A percentile compares a stretch with the other conserved stretches of the same genome.
These are phyloP conservation scores for Rhea pennata DNA, from an alignment of 2,113 vertebrate species.

Conservation along the genomic window DNA sequence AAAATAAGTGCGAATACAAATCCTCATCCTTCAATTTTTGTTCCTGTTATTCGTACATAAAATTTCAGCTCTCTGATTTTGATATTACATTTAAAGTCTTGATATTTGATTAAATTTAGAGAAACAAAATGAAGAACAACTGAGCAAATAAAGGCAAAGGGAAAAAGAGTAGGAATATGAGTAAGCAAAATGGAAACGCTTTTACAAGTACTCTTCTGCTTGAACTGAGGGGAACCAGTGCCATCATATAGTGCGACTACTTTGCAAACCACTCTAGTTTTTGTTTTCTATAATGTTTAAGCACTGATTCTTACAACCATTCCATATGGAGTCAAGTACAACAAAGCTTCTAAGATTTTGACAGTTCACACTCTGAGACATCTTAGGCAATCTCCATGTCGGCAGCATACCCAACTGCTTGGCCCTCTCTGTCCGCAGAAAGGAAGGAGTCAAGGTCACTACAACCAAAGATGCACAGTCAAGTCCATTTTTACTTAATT, in stretches of 20 bases:
- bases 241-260: not conserved
- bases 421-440: not conserved
- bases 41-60: not conserved
- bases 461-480: not conserved
- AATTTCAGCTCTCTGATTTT: slow-evolving; percentile 1
- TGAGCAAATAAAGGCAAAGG: not conserved
- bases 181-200: not conserved
- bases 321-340: not conserved
- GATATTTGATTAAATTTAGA: not conserved
- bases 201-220: not conserved
- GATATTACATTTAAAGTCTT: not conserved
- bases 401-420: not conserved
- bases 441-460: not conserved
- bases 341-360: not conserved
- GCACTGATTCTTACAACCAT: not conserved
- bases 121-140: not conserved
- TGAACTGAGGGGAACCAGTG: not conserved
- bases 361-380: not conserved
- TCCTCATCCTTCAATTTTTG: slow-evolving; percentile 22
- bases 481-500: not conserved
- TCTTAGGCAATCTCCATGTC: not conserved
- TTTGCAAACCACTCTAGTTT: not conserved
- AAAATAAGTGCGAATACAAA: slow-evolving; percentile 25
- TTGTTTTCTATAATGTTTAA: not conserved
- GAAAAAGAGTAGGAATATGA: rapidly evolving